Conservation (phyloP, 2,797 vertebrate genomes). For the Enteromius viviparus region DNA sequence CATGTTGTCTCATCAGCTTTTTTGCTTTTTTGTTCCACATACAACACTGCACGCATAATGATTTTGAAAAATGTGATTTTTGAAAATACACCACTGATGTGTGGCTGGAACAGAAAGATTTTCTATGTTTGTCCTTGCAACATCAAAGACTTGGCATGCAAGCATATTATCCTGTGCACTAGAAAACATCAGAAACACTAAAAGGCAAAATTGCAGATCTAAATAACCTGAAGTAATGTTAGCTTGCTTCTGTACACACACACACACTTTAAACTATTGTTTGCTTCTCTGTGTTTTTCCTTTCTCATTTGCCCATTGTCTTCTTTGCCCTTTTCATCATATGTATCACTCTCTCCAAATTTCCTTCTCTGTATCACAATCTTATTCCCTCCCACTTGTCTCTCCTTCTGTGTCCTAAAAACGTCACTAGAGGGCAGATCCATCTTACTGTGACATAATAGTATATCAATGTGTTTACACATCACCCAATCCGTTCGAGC, state of each 20-base stretch:
- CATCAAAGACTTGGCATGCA: background rate
- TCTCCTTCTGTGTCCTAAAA: conserved; percentile 42
- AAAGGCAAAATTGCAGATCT: background rate
- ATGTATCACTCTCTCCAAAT: background rate
- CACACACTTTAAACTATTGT: background rate
- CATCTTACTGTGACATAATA: background rate
- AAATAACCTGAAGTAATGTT: background rate
- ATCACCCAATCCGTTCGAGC: conserved; percentile 3
- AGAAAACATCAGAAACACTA: background rate
- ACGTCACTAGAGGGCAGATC: background rate
- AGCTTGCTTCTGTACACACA: background rate
- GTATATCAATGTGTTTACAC: background rate
- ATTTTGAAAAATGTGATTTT: background rate
- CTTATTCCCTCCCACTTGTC: conserved; percentile 6
- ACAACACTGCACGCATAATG: background rate
- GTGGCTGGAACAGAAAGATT: background rate
- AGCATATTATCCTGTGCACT: background rate
- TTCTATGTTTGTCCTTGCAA: background rate
- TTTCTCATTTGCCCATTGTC: background rate
- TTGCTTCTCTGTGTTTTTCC: background rate
- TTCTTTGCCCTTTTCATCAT: background rate
- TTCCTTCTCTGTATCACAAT: conserved; percentile 2
- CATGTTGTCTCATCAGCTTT: background rate
- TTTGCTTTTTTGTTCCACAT: background rate
- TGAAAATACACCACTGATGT: background rate